These are phyloP conservation scores for Ophiodon elongatus DNA, from an alignment of 2,113 vertebrate species.

Conservation along the genomic window DNA sequence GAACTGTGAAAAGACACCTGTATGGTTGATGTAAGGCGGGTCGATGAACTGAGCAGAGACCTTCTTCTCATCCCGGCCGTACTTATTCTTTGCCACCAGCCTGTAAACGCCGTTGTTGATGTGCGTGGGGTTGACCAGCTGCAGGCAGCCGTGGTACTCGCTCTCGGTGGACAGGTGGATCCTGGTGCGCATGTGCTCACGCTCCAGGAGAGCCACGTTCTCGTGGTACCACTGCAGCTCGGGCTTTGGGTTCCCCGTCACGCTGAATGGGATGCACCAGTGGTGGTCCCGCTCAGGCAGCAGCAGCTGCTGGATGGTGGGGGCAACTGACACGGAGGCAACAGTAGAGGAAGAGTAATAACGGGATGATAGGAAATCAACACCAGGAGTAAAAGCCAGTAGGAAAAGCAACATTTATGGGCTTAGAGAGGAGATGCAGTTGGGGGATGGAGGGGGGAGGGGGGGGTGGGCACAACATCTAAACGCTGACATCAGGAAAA, in stretches of 20 bases:
- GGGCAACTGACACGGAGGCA: conserved; percentile 88
- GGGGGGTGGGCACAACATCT: conserved; percentile 11
- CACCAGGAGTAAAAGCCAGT: conserved; percentile 52
- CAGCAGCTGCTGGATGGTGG: conserved; percentile 92
- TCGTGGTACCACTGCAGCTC: conserved; percentile 93
- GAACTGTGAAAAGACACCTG: conserved; percentile 42
- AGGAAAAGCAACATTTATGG: conserved; percentile 59
- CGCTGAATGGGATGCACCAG: conserved; percentile 99
- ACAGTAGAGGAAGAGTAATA: conserved; percentile 78
- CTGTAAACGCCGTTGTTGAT: conserved; percentile 96
- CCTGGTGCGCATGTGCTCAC: conserved; percentile 92
- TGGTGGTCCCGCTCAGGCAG: conserved; percentile 90
- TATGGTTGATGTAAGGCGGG: conserved; percentile 87
- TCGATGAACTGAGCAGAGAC: conserved; percentile 93
- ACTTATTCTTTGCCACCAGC: conserved; percentile 91
- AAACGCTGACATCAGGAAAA: conserved; percentile 49
- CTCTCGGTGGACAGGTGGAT: conserved; percentile 91
- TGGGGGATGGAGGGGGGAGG: background rate
- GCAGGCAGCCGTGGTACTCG: conserved; percentile 96
- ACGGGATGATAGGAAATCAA: conserved; percentile 64
- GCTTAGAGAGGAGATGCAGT: conserved; percentile 27
- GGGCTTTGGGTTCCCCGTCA: conserved; percentile 95
- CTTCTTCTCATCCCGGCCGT: conserved; percentile 89
- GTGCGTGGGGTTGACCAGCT: conserved; percentile 95
- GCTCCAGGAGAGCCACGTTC: conserved; percentile 88